Evolutionary conservation across 92 coral and sea anemone species (phyloP), one percentile per base, ranked within the genome.

Genomic region (Parazoanthus swiftii): DNA sequence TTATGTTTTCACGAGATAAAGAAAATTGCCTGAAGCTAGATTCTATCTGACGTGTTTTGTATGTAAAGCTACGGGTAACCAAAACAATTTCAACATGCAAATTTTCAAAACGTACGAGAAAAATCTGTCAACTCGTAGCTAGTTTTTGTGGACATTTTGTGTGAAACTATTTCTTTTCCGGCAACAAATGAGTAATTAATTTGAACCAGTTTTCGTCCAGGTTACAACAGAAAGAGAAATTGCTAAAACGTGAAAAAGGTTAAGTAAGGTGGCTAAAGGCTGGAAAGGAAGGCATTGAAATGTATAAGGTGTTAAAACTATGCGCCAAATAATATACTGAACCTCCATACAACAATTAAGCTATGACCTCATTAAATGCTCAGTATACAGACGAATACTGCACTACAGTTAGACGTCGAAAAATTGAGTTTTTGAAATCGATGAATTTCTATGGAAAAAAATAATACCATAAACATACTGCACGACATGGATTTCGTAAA

Each of bases 1-100:
- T 20, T 21, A 16, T 39, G 74, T 36, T 38, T 21, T 65, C 71
- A 9, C 37, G 36, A 66, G 74, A 77, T 46, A 26, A 36, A 16
- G n/a, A 44, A 81, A 68, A n/a, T 37, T 84, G 87, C 87, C 79
- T 6, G 66, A 71, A 84, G 87, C 87, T n/a, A 71, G 13, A 84
- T 50, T 44, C 37, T 46, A 83, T 35, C 65, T 16, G 9, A 42
- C 20, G 20, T 29, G 37, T 79, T 11, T n/a, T 46, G 65, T 21
- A 46, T 23, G 39, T 25, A 42, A n/a, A 42, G 43, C 82, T 79
- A 79, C 72, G 23, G 54, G 33, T 83, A 43, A 20, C 37, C 78
- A 26, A 46, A 42, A 23, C 25, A 68, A 25, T 83, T 43, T 35
- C 6, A 38, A 70, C 13, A 70, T 26, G 63, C 43, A 70, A 20